These are phyloP conservation scores for Morinoia aosen DNA, from an alignment of 2,888 invertebrate genomes.

Conservation along the genomic window DNA sequence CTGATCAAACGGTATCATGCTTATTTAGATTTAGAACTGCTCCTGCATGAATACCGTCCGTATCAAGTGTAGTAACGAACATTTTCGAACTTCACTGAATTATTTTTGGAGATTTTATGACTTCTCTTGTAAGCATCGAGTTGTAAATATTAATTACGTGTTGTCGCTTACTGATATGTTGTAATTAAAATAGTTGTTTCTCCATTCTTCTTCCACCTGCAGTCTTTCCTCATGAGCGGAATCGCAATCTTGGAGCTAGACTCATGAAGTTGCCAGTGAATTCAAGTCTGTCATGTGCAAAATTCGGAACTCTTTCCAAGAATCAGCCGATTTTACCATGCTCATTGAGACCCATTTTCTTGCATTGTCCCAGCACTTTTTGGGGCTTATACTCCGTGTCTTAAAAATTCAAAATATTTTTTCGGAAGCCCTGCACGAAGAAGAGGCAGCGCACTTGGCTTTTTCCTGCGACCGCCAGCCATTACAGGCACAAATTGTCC, in stretches of 20 bases:
- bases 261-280: not conserved
- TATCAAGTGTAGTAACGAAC: too few relatives aligned
- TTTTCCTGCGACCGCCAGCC: not conserved
- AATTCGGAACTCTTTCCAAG: not conserved
- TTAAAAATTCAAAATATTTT: not conserved
- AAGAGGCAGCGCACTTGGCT: not conserved
- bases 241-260: not conserved
- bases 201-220: too few relatives aligned
- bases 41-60: too few relatives aligned
- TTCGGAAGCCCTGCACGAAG: not conserved
- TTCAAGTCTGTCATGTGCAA: not conserved
- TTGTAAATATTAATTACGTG: not conserved
- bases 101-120: too few relatives aligned
- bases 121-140: too few relatives aligned
- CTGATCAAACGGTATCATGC: too few relatives aligned
- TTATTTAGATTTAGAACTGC: too few relatives aligned
- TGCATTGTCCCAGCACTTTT: not conserved
- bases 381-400: not conserved
- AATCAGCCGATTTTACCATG: not conserved
- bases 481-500: slow-evolving; percentile 46
- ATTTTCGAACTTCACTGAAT: too few relatives aligned
- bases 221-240: not conserved
- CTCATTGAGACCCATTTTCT: not conserved
- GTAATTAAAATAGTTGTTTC: too few relatives aligned
- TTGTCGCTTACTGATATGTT: not conserved